Evolutionary conservation across 2,888 invertebrate genomes (phyloP), one percentile per base, ranked within the genome.

Genomic region (Flabesymbios commensalis): DNA sequence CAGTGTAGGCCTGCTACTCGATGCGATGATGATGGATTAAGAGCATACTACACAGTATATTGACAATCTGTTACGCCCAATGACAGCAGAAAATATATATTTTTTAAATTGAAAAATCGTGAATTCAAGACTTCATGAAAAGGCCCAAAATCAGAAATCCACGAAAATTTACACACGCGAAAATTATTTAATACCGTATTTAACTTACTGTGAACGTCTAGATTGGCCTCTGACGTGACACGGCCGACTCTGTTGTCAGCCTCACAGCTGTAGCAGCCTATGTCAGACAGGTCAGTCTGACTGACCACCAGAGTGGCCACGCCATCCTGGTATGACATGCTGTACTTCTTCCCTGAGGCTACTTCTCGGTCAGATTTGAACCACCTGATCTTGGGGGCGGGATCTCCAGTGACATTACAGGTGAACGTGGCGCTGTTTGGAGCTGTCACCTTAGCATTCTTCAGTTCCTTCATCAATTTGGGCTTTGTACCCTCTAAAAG

Each of bases 311-410:
- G 63, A 17, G 45, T 31, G 14, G 67, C 90, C 0, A 81, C 83
- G 71, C 94, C 83, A 7, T 93, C 94, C 77, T 97, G 95, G 64
- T 90, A 88, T 83, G 92, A 91, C 78, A 97, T 93, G 74, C 90
- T 90, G 84, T 94, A 92, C 58, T 96, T 90, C 31, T 75, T 73
- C 49, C 75, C 72, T 31, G 67, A 33, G 36, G 68, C 49, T 28
- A 69, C 36, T 58, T 67, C 67, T 41, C 58, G 60, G 49, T 41
- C 54, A 28, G 63, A 64, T 49, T 68, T 66, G 63, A 60, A 73
- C 73, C 73, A 73, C 19, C 57, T 56, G 39, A 72, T 53, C 19
- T 59, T 64, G 32, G 72, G 59, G 22, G 33, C 42, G 2, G 73
- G 73, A 22, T 70, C 57, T 3, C 72, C 72, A 1, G 63, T 52